A percentile compares a stretch with the other conserved stretches of the same genome.
Evolutionary conservation across 2,797 vertebrate species (phyloP).

Genomic region (Pampus argenteus): DNA sequence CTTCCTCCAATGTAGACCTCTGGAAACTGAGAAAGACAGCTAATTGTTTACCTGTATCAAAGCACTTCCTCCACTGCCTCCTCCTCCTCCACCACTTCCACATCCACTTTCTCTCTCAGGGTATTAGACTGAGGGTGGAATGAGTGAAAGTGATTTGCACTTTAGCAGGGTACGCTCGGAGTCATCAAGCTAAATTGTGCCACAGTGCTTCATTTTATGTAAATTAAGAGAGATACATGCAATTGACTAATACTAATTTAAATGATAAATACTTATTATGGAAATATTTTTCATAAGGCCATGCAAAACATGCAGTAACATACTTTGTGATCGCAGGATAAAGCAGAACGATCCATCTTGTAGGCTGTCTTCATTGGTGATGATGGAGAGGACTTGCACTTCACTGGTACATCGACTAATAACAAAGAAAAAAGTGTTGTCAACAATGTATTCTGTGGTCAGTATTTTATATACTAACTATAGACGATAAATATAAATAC

Average conservation of each 20-base stretch:
- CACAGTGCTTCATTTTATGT: neutral
- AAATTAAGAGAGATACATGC: neutral
- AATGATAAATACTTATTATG: neutral
- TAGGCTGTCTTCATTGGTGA: constrained; percentile 86
- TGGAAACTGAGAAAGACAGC: constrained; percentile 78
- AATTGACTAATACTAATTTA: neutral
- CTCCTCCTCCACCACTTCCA: constrained; percentile 4
- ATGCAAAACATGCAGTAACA: constrained; percentile 40
- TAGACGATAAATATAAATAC: no score
- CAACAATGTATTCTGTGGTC: neutral
- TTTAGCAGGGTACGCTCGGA: constrained; percentile 1
- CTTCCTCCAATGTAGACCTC: constrained; percentile 77
- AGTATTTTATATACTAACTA: neutral
- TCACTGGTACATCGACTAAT: constrained; percentile 75
- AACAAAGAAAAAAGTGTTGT: neutral
- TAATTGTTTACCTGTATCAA: constrained; percentile 37
- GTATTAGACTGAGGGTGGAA: constrained; percentile 20
- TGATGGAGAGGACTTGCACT: constrained; percentile 88
- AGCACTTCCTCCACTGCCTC: constrained; percentile 16
- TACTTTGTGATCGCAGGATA: constrained; percentile 87
- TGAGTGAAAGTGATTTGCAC: constrained; percentile 10
- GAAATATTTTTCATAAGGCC: neutral
- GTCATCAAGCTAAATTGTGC: neutral
- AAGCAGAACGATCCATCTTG: constrained; percentile 84
- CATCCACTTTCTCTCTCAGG: neutral